Percentiles rank a stretch among this genome's conserved stretches.
phyloP scores from a whole-genome alignment of 2,888 invertebrate species.

The Macrostomum cliftonense region DNA sequence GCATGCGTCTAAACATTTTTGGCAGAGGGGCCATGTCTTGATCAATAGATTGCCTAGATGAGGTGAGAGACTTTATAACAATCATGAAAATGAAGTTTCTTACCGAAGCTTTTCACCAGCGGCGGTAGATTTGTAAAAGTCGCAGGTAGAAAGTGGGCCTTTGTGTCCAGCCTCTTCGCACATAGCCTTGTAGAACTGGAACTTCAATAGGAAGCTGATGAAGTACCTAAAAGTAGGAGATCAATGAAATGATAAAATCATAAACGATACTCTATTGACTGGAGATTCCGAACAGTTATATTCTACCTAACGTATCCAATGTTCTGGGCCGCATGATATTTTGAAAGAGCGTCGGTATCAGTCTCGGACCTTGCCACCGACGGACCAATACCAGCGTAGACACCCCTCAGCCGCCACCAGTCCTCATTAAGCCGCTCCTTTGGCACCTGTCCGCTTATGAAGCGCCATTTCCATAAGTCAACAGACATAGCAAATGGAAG shows the following conservation, averaged over 20 bases:
- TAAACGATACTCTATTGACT: too few species aligned
- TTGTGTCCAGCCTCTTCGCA: constrained; percentile 15
- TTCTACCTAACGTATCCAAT: constrained; percentile 5
- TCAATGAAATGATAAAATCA: too few species aligned
- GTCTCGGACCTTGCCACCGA: background rate
- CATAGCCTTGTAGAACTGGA: constrained; percentile 19
- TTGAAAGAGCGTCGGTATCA: background rate
- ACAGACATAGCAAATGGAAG: constrained; percentile 39
- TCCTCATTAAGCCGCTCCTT: constrained; percentile 27
- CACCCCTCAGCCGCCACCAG: constrained; percentile 40
- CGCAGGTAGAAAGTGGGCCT: constrained; percentile 16
- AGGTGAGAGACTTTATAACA: too few species aligned
- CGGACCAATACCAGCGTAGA: background rate
- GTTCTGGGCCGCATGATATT: constrained; percentile 2
- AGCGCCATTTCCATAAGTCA: constrained; percentile 39
- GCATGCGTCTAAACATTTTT: constrained; percentile 25
- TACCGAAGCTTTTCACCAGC: too few species aligned
- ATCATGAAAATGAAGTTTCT: too few species aligned
- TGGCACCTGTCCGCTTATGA: constrained; percentile 28
- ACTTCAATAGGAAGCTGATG: constrained; percentile 18
- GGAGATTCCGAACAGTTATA: too few species aligned
- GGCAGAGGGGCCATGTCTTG: too few species aligned
- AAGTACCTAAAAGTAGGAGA: constrained; percentile 15
- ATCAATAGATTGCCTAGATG: too few species aligned
- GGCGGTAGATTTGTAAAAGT: constrained; percentile 15